Percentiles rank a stretch among this genome's conserved stretches.
These are phyloP conservation scores for Parazoanthus swiftii DNA, from an alignment of 92 coral and sea anemone species.

Conservation along the genomic window DNA sequence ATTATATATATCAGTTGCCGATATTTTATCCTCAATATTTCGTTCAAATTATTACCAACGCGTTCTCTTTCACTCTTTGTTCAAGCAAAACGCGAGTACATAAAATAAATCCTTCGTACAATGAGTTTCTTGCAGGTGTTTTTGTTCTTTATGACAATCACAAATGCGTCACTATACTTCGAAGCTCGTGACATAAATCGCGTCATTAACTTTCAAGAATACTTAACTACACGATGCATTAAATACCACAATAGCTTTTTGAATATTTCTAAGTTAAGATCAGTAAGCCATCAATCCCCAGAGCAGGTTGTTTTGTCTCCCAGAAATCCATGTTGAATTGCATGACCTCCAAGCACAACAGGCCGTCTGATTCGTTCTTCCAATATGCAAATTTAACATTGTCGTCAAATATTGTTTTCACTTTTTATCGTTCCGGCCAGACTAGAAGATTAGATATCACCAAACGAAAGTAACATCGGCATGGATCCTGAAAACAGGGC, in stretches of 20 bases:
- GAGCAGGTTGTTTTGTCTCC: background rate
- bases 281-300: background rate
- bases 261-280: background rate
- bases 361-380: background rate
- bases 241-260: background rate
- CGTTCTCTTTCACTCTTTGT: background rate
- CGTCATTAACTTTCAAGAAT: background rate
- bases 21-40: too few species aligned
- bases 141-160: background rate
- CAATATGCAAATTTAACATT: background rate
- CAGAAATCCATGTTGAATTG: background rate
- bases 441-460: background rate
- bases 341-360: background rate
- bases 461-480: background rate
- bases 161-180: background rate
- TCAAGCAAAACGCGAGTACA: background rate
- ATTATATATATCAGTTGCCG: too few species aligned
- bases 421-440: background rate
- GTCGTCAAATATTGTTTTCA: background rate
- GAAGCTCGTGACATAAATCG: background rate
- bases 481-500: background rate
- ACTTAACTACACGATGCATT: background rate
- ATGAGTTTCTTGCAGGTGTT: background rate
- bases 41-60: background rate
- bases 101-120: background rate